Conservation (phyloP, 2,113 vertebrate genomes). For the rabbit (Oryctolagus cuniculus) region mOryCun1.1 NC_091440.1:50426001-50426500, state of each 20-base stretch:
- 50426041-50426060: too few relatives aligned
- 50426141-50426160: too few relatives aligned
- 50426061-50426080: too few relatives aligned
- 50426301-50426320: neutral
- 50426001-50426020: too few relatives aligned
- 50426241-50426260: neutral
- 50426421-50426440: neutral
- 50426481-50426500: neutral
- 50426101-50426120: too few relatives aligned
- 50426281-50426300: neutral
- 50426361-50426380: neutral
- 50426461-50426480: neutral
- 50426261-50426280: neutral
- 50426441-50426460: neutral
- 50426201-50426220: too few relatives aligned
- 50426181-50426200: too few relatives aligned
- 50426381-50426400: neutral
- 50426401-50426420: neutral
- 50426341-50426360: neutral
- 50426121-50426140: too few relatives aligned
- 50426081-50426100: too few relatives aligned
- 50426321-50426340: neutral
- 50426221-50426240: neutral
- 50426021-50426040: too few relatives aligned
- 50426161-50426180: too few relatives aligned